Evolutionary conservation across 2,797 vertebrate species (phyloP).

Genomic region (Xenentodon cancila): DNA sequence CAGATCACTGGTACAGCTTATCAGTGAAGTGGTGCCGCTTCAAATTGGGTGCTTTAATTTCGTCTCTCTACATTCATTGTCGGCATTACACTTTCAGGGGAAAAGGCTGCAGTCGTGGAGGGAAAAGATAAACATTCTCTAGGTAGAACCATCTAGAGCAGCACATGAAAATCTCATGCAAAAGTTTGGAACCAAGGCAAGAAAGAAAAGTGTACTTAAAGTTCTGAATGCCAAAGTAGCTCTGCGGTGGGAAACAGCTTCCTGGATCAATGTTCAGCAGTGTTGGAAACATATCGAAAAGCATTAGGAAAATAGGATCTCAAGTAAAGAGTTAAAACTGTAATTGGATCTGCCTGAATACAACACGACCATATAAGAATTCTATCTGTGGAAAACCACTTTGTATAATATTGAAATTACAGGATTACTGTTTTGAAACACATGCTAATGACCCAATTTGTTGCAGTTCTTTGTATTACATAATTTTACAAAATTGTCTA

Average conservation of each 20-base stretch:
- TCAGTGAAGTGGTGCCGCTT: constrained; percentile 76
- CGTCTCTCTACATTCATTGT: constrained; percentile 72
- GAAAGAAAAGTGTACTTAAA: constrained; percentile 22
- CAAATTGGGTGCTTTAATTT: constrained; percentile 79
- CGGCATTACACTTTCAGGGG: constrained; percentile 60
- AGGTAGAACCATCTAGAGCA: constrained; percentile 36
- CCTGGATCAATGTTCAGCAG: neutral
- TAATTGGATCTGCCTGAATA: neutral
- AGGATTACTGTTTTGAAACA: neutral
- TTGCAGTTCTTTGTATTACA: no score
- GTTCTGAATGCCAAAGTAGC: constrained; percentile 3
- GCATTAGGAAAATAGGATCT: neutral
- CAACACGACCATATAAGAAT: neutral
- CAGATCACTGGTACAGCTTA: constrained; percentile 75
- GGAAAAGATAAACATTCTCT: constrained; percentile 61
- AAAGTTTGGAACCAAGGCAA: constrained; percentile 12
- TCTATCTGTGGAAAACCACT: neutral
- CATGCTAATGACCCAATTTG: neutral
- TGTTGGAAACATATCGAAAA: constrained; percentile 8
- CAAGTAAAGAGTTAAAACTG: constrained; percentile 5
- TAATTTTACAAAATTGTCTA: no score
- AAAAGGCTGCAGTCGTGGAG: constrained; percentile 40
- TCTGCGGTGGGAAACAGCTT: neutral
- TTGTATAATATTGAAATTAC: neutral
- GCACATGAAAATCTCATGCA: constrained; percentile 33